Evolutionary conservation across 2,888 invertebrate genomes (phyloP).

Genomic region (Yponomeuta malinellus): DNA sequence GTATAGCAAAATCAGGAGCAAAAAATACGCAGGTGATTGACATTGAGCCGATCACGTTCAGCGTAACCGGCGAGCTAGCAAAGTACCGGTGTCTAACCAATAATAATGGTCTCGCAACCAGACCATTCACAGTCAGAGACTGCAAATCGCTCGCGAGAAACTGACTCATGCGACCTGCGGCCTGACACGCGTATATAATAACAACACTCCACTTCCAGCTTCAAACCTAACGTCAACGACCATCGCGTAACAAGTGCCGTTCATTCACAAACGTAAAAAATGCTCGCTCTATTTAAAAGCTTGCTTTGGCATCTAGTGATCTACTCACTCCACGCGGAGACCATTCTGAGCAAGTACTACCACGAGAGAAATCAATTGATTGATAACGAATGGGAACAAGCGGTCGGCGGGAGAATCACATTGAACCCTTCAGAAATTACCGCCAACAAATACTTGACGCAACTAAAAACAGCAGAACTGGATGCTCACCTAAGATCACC

Average conservation of each 20-base stretch:
- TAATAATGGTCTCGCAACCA: not conserved
- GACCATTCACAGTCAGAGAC: not conserved
- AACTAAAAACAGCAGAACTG: constrained; percentile 69
- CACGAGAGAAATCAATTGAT: constrained; percentile 36
- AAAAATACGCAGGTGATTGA: not conserved
- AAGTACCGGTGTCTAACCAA: not conserved
- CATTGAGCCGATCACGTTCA: not conserved
- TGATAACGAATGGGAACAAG: constrained; percentile 53
- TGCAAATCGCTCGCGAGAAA: not conserved
- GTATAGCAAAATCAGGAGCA: not conserved
- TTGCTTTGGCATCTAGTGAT: constrained; percentile 28
- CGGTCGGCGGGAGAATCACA: constrained; percentile 66
- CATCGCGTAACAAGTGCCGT: not conserved
- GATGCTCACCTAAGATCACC: constrained; percentile 64
- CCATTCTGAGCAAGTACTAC: constrained; percentile 32
- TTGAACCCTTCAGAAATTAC: constrained; percentile 62
- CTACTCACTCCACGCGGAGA: constrained; percentile 28
- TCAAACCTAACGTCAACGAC: constrained; percentile 8
- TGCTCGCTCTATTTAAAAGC: constrained; percentile 24
- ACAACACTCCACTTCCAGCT: not conserved
- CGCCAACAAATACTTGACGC: constrained; percentile 76
- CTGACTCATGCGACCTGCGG: not conserved
- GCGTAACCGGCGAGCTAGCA: not conserved
- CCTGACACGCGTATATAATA: constrained; percentile 12
- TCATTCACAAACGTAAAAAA: constrained; percentile 21